A percentile compares a stretch with the other conserved stretches of the same genome.
Conservation (phyloP, 2,888 invertebrate species). For the Liposcelis brunnea region DNA sequence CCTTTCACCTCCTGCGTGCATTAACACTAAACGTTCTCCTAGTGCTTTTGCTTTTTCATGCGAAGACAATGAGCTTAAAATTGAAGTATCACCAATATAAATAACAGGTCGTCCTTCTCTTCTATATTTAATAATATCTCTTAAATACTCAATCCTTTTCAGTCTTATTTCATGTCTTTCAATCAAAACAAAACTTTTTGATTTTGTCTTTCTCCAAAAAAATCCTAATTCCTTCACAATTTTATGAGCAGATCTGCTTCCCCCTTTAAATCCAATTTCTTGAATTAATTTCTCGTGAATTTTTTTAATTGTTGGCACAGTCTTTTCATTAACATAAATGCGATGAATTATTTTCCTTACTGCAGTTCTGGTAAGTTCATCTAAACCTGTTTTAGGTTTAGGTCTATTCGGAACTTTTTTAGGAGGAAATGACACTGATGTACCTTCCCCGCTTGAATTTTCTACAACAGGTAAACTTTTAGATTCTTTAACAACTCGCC, state of each 20-base stretch:
- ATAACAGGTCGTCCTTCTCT: background rate
- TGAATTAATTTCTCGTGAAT: background rate
- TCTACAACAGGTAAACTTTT: slow-evolving; percentile 1
- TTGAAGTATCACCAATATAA: background rate
- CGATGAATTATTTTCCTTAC: slow-evolving; percentile 6
- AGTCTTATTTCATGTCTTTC: slow-evolving; percentile 8
- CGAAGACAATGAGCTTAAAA: no score
- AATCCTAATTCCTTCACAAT: slow-evolving; percentile 7
- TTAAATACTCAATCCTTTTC: slow-evolving; percentile 7
- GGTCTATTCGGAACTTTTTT: slow-evolving; percentile 5
- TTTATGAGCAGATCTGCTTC: slow-evolving; percentile 6
- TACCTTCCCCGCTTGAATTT: slow-evolving; percentile 4
- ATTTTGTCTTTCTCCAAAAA: slow-evolving; percentile 4
- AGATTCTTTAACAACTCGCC: slow-evolving; percentile 5
- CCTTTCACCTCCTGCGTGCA: no score
- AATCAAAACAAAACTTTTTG: slow-evolving; percentile 5
- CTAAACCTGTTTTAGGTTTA: slow-evolving; percentile 7
- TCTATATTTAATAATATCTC: background rate
- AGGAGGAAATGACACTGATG: slow-evolving; percentile 3
- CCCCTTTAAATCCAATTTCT: slow-evolving; percentile 6
- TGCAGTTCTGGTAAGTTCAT: background rate
- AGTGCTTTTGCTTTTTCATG: no score
- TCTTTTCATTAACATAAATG: slow-evolving; percentile 7
- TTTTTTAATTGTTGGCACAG: slow-evolving; percentile 6
- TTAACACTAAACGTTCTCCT: no score